Evolutionary conservation across 2,113 vertebrate species (phyloP), one percentile per base, ranked within the genome.

Genomic region (Cryptomyrus ogoouensis): DNA sequence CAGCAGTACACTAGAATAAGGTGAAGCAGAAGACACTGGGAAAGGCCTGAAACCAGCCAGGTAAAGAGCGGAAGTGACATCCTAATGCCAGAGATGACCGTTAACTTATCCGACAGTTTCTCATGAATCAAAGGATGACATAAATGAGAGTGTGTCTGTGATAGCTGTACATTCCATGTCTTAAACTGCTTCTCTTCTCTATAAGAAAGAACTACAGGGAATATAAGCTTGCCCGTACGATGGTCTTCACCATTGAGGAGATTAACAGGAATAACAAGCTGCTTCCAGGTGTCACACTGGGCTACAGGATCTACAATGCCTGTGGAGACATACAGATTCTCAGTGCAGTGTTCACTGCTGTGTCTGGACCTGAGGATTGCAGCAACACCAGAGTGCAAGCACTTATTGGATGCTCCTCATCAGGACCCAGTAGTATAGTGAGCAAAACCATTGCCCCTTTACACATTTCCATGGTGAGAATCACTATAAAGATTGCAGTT

Each of bases 211-310:
- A 84, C 83, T 50, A 92, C 88, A 93, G 94, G 87, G 94, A 95
- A 80, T 94, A 95, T 94, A 84, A 84, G 42, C 42, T 84, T 47
- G 94, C 91, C 83, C 91, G 91, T 24, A 94, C 90, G 5, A 42
- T 94, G 66, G 94, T 94, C 31, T 95, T 95, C 83, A 92, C 94
- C 3, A 91, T 94, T 74, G 93, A 93, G 19, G 93, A 95, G 91
- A 95, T 95, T 88, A 95, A 95, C 90, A 93, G 87, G 90, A 90
- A 94, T 50, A 1, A 56, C 2, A 35, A 86, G 2, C 91, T 95
- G 5, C 93, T 95, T 62, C 93, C 93, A 3, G 93, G 92, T 47
- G 56, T 94, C 52, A 94, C 27, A 15, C 87, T 95, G 70, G 94
- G 94, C 42, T 95, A 95, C 77, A 93, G 87, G 27, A 58, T 95